A percentile compares a stretch with the other conserved stretches of the same genome.
phyloP scores from a whole-genome alignment of 1,140 invertebrate genomes.

The Idris sp. region DNA sequence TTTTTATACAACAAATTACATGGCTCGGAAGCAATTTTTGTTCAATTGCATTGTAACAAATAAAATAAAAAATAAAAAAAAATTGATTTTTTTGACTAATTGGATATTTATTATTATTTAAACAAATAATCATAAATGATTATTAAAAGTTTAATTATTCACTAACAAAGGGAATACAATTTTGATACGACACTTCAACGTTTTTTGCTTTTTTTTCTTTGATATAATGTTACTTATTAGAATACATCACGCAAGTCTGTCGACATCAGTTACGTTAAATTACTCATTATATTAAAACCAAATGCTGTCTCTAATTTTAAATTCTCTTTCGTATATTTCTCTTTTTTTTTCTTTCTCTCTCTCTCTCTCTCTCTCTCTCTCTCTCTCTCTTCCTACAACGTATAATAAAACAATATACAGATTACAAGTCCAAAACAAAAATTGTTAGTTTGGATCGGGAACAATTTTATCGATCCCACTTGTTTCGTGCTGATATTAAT shows the following conservation, averaged over 20 bases:
- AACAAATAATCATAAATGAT: too few relatives aligned
- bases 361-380: too few relatives aligned
- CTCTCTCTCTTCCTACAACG: too few relatives aligned
- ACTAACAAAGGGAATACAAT: slow-evolving; percentile 4
- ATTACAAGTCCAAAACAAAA: slow-evolving; percentile 42
- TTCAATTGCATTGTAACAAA: too few relatives aligned
- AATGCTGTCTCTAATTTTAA: slow-evolving; percentile 45
- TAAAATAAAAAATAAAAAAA: not conserved
- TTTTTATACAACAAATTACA: too few relatives aligned
- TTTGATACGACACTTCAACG: slow-evolving; percentile 30
- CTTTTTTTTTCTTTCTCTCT: slow-evolving; percentile 4
- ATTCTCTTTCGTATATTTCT: slow-evolving; percentile 12
- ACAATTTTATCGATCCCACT: slow-evolving; percentile 40
- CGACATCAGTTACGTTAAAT: slow-evolving; percentile 44
- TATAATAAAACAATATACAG: slow-evolving; percentile 39
- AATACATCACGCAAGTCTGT: slow-evolving; percentile 55
- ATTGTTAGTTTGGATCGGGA: slow-evolving; percentile 22
- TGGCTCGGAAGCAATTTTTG: too few relatives aligned
- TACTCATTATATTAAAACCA: slow-evolving; percentile 56
- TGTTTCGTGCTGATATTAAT: slow-evolving; percentile 40
- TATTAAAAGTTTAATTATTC: slow-evolving; percentile 12
- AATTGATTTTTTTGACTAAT: not conserved
- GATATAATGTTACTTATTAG: slow-evolving; percentile 50
- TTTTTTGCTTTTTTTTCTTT: slow-evolving; percentile 23
- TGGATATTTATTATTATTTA: too few relatives aligned